Conservation (phyloP, 1,140 invertebrate genomes). For the Heliconius nattereri region DNA sequence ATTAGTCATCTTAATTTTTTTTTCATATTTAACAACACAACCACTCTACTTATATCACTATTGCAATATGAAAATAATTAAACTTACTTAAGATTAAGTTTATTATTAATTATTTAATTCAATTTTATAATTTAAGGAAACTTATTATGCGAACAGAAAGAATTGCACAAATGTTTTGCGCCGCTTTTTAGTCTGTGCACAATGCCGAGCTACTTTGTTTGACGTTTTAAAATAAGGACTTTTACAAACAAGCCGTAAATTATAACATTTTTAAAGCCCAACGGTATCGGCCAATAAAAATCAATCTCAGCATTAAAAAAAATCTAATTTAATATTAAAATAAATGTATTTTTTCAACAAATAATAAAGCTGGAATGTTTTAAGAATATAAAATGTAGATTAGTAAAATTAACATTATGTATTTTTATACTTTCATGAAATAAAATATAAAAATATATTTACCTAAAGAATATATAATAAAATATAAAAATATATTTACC, state of each 20-base stretch:
- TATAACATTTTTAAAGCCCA: too few relatives aligned
- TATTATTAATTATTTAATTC: background rate
- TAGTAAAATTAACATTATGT: too few relatives aligned
- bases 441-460: too few relatives aligned
- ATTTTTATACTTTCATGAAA: too few relatives aligned
- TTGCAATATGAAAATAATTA: background rate
- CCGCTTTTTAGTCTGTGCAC: constrained; percentile 25
- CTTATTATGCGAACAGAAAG: constrained; percentile 28
- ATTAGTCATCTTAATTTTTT: constrained; percentile 54
- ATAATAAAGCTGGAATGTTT: too few relatives aligned
- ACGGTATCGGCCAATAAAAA: too few relatives aligned
- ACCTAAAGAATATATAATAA: too few relatives aligned
- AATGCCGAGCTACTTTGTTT: background rate
- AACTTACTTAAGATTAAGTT: background rate
- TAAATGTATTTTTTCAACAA: too few relatives aligned
- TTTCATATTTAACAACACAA: constrained; percentile 24
- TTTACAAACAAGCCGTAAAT: background rate
- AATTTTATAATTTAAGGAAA: constrained; percentile 17
- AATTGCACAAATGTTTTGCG: constrained; percentile 23
- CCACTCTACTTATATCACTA: background rate
- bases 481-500: too few relatives aligned
- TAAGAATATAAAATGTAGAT: too few relatives aligned
- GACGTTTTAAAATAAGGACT: background rate
- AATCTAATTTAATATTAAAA: too few relatives aligned
- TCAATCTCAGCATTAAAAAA: too few relatives aligned